phyloP scores from a whole-genome alignment of 2,888 invertebrate species.

The Maniola hyperantus region DNA sequence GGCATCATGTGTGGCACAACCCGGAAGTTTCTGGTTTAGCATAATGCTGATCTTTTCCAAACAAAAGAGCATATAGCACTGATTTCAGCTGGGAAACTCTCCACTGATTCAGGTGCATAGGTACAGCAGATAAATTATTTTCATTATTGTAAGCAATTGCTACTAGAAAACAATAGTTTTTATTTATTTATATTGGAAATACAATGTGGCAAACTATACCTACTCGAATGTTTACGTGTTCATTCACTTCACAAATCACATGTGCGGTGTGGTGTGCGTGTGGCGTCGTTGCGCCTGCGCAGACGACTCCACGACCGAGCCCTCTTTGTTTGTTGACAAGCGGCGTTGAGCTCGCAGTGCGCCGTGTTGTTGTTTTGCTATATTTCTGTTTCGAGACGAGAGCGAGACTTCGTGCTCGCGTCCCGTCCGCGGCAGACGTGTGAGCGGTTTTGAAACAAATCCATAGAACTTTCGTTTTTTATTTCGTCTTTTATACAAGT shows the following conservation, averaged over 20 bases:
- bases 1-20: too few species aligned
- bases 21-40: too few species aligned
- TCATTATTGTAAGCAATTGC: background rate
- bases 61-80: too few species aligned
- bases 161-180: background rate
- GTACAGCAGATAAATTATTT: background rate
- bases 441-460: conserved; percentile 16
- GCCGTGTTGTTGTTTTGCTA: conserved; percentile 44
- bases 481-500: conserved; percentile 39
- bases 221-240: conserved; percentile 68
- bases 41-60: too few species aligned
- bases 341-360: conserved; percentile 43
- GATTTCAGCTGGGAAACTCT: too few species aligned
- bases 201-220: conserved; percentile 45
- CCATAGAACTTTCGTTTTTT: conserved; percentile 7
- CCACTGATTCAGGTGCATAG: too few species aligned
- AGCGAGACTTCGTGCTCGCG: conserved; percentile 51
- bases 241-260: conserved; percentile 58
- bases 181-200: background rate
- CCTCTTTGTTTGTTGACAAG: conserved; percentile 82
- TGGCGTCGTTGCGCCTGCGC: conserved; percentile 69
- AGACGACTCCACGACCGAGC: conserved; percentile 58
- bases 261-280: conserved; percentile 60
- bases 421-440: conserved; percentile 58
- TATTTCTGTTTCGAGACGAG: conserved; percentile 42